A percentile compares a stretch with the other conserved stretches of the same genome.
Conservation (phyloP, 2,797 vertebrate species). For the Distichodus sexfasciatus region DNA sequence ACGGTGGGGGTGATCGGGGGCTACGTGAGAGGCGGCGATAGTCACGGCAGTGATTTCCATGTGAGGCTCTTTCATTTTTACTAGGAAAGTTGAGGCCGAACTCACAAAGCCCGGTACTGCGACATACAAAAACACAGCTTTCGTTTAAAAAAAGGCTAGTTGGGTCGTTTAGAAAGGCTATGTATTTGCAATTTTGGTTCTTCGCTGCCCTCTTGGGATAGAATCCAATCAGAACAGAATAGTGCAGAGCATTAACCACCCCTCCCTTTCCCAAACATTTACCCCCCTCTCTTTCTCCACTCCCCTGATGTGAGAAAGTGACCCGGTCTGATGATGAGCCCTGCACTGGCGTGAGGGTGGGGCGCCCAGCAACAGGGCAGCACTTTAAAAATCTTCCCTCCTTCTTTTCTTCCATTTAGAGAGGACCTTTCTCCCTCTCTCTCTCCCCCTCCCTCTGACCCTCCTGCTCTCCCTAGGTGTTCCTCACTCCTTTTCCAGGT, state of each 20-base stretch:
- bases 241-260: conserved; percentile 14
- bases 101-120: conserved; percentile 27
- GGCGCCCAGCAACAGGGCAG: conserved; percentile 41
- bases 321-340: conserved; percentile 35
- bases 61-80: conserved; percentile 27
- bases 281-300: conserved; percentile 37
- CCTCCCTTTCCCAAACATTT: conserved; percentile 14
- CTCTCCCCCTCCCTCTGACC: conserved; percentile 17
- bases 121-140: conserved; percentile 41
- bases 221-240: conserved; percentile 28
- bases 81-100: conserved; percentile 23
- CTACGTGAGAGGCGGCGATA: conserved; percentile 35
- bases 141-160: conserved; percentile 11
- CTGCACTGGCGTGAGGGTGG: conserved; percentile 43
- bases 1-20: conserved; percentile 15
- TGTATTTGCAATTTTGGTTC: conserved; percentile 36
- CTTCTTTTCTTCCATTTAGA: background rate
- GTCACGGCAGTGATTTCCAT: conserved; percentile 38
- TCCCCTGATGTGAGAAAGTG: conserved; percentile 46
- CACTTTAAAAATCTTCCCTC: conserved; percentile 40
- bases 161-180: conserved; percentile 15
- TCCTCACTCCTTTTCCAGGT: conserved; percentile 74
- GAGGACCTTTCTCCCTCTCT: conserved; percentile 18
- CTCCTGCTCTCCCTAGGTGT: conserved; percentile 7
- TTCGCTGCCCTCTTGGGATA: conserved; percentile 21